Base-by-base conservation (phyloP, 2,888 invertebrate species). In the Marasmarcha lunaedactyla region DNA sequence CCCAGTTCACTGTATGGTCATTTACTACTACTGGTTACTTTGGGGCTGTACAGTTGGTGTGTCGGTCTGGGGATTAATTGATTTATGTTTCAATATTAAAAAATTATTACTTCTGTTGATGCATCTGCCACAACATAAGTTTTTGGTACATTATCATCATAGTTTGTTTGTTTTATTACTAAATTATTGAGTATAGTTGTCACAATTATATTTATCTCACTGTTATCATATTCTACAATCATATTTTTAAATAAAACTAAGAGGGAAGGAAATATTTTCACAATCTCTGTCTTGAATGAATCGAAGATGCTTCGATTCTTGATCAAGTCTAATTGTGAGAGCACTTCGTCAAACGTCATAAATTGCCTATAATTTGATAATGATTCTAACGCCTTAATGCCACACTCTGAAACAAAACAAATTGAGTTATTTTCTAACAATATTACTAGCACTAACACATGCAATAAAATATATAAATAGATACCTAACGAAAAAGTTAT, bases 301-400 rank as follows among this genome's bases (percentile, higher is more conserved):
- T 65, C 59, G 7, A 48, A 46, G 14, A 45, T 56, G 42, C 71
- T 71, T 37, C 64, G 49, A 41, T 56, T 65, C n/a, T 57, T 43
- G 25, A 79, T 46, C 27, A 73, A 49, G 33, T 73, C 66, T 49
- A 79, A 57, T 55, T 74, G 60, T 39, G 51, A 53, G 33, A 65
- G 55, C 38, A 77, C 48, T 61, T 79, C 78, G 9, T 65, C 55
- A 41, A 65, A 50, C 13, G 72, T 71, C 72, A 79, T 72, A 40
- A 63, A 55, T n/a, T 59, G 48, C n/a, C 65, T 59, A 42, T 59
- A 63, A 36, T 67, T 49, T 25, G 55, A 43, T 15, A 79, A 52
- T 38, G 61, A 51, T 37, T 59, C 57, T 25, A 72, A 42, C 9
- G 61, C 69, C 54, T 62, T 67, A 36, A 44, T 57, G 26, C 61